A percentile compares a stretch with the other conserved stretches of the same genome.
Evolutionary conservation across 1,140 invertebrate species (phyloP).

Genomic region (Drosophila sulfurigaster): DNA sequence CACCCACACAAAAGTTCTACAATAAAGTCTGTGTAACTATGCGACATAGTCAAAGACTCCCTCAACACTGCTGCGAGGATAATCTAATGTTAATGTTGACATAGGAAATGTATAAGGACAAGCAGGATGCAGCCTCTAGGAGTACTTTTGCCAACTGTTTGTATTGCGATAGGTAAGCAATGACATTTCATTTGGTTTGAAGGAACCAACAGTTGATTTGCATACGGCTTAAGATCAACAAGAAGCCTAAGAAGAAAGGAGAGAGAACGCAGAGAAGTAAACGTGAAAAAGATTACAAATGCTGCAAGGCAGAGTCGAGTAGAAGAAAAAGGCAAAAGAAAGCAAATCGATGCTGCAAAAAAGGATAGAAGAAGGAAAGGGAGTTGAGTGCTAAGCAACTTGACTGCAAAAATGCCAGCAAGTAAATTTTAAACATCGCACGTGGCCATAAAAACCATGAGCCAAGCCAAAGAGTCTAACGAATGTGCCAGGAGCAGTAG

Average conservation of each 20-base stretch:
- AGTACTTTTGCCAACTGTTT: constrained; percentile 11
- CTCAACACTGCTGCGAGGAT: neutral
- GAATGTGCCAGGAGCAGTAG: constrained; percentile 56
- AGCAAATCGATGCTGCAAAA: constrained; percentile 57
- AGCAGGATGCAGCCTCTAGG: neutral
- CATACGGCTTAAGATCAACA: constrained; percentile 50
- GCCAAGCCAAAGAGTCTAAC: constrained; percentile 48
- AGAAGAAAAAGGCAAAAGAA: constrained; percentile 15
- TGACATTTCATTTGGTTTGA: constrained; percentile 21
- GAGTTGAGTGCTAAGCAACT: constrained; percentile 61
- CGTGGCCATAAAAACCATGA: constrained; percentile 76
- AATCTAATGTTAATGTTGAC: constrained; percentile 29
- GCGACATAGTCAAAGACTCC: neutral
- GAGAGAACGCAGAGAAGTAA: constrained; percentile 1
- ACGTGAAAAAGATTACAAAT: constrained; percentile 38
- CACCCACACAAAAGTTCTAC: neutral
- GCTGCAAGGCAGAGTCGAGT: neutral
- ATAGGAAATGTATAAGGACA: constrained; percentile 1
- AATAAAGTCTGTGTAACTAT: neutral
- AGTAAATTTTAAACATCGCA: constrained; percentile 78
- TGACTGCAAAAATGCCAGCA: constrained; percentile 53
- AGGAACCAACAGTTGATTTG: constrained; percentile 34
- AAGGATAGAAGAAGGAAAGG: constrained; percentile 10
- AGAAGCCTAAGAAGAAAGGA: constrained; percentile 17
- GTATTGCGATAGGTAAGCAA: constrained; percentile 24